Base-by-base conservation (phyloP, 1,140 invertebrate species). In the Drosophila jambulina region DNA sequence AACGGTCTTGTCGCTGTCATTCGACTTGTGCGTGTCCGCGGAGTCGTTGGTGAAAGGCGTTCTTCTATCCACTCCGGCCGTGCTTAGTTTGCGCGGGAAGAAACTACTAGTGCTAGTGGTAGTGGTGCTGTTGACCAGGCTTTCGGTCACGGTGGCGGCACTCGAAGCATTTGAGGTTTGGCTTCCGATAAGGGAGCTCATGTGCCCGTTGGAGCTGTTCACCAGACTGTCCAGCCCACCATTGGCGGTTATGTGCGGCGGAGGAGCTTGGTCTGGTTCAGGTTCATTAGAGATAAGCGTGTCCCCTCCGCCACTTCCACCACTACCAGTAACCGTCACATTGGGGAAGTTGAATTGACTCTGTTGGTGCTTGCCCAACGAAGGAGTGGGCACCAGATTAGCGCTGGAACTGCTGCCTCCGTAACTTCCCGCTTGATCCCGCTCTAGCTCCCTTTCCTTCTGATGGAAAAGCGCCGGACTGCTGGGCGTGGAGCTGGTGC, bases 401-500 rank as follows among this genome's bases (percentile, higher is more conserved):
- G 60, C 95, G 80, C 93, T 94, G 54, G 53, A 60, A n/a, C 65
- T 46, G 48, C 57, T 84, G 75, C 19, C 93, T 72, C 23, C 93
- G 78, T 48, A 91, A 43, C 76, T 87, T 32, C 70, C 77, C 19
- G 45, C 68, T 42, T 88, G 59, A 51, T 80, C 59, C 54, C 70
- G 45, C 51, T 80, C 59, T 25, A 71, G 48, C 40, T 76, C 82
- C 4, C 82, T 62, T 32, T 81, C 94, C 91, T 91, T 93, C 6
- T 91, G 65, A 21, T 85, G 87, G 80, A 96, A 94, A 51, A 97
- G 94, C 71, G 98, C 98, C 61, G 98, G 98, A 93, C 97, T 98
- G 81, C 97, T 98, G 75, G 98, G 98, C 65, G 98, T 98, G 69
- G 98, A 99, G 92, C 97, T 98, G 93, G 98, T 99, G 94, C 98